Evolutionary conservation across 2,113 vertebrate species (phyloP).

Genomic region (Menura novaehollandiae): DNA sequence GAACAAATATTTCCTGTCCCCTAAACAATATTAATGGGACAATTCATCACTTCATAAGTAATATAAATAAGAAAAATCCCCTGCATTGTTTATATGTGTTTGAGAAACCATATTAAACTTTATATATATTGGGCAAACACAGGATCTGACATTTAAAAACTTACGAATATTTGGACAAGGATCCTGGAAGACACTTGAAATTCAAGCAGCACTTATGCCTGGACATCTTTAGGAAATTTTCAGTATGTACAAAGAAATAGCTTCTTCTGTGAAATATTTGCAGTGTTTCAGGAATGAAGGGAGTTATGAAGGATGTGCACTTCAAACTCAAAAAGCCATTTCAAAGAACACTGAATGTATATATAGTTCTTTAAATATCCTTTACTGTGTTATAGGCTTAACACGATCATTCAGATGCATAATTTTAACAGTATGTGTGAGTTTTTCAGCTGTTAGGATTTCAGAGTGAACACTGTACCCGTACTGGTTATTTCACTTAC

Average conservation of each 20-base stretch:
- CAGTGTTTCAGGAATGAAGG: neutral
- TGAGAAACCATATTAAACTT: neutral
- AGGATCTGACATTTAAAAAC: conserved; percentile 30
- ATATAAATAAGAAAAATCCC: neutral
- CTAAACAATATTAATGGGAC: neutral
- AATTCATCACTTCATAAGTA: neutral
- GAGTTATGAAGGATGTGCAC: neutral
- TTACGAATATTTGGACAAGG: conserved; percentile 22
- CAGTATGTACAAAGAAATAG: neutral
- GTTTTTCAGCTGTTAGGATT: neutral
- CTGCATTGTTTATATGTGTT: neutral
- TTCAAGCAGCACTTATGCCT: neutral
- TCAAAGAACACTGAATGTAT: neutral
- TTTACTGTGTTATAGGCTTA: neutral
- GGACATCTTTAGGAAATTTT: neutral
- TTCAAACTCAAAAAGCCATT: neutral
- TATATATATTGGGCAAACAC: neutral
- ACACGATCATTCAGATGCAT: neutral
- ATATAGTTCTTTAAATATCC: neutral
- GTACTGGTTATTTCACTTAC: neutral
- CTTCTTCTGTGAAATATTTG: neutral
- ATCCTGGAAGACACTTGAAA: neutral
- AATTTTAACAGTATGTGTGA: neutral
- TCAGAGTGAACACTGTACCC: neutral
- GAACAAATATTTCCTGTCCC: neutral